Evolutionary conservation across 2,113 vertebrate species (phyloP).

Genomic region (Sylvilagus bachmani): DNA sequence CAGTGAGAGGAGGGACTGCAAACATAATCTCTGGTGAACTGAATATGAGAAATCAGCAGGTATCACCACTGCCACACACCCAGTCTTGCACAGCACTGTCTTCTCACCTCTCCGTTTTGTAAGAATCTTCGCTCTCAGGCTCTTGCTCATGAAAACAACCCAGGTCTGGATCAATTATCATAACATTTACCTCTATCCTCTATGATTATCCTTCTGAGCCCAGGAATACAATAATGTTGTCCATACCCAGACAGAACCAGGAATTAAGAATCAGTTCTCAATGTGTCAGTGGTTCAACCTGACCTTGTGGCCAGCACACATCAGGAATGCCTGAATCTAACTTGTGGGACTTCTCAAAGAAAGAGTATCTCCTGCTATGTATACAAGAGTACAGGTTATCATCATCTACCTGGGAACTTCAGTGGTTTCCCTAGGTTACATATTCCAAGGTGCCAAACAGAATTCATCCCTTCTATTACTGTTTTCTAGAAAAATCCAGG

Average conservation of each 20-base stretch:
- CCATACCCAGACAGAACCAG: not conserved
- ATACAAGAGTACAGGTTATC: not conserved
- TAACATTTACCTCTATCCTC: conserved; percentile 90
- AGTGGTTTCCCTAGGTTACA: not conserved
- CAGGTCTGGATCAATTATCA: conserved; percentile 92
- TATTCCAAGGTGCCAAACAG: not conserved
- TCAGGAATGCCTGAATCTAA: not conserved
- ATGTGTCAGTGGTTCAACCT: not conserved
- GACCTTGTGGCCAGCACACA: not conserved
- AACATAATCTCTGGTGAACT: conserved; percentile 91
- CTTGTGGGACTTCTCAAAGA: not conserved
- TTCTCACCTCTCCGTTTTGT: conserved; percentile 84
- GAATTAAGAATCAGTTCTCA: not conserved
- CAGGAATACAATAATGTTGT: conserved; percentile 90
- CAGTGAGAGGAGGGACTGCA: conserved; percentile 86
- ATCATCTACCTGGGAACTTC: not conserved
- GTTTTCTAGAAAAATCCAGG: conserved; percentile 17
- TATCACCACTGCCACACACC: conserved; percentile 88
- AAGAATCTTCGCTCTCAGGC: conserved; percentile 88
- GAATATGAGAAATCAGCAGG: conserved; percentile 90
- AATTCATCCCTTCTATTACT: not conserved
- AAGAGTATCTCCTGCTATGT: not conserved
- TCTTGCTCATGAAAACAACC: conserved; percentile 90
- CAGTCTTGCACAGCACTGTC: conserved; percentile 89
- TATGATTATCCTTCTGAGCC: conserved; percentile 89